These are phyloP conservation scores for Samia ricini DNA, from an alignment of 1,140 invertebrate species.

Conservation along the genomic window DNA sequence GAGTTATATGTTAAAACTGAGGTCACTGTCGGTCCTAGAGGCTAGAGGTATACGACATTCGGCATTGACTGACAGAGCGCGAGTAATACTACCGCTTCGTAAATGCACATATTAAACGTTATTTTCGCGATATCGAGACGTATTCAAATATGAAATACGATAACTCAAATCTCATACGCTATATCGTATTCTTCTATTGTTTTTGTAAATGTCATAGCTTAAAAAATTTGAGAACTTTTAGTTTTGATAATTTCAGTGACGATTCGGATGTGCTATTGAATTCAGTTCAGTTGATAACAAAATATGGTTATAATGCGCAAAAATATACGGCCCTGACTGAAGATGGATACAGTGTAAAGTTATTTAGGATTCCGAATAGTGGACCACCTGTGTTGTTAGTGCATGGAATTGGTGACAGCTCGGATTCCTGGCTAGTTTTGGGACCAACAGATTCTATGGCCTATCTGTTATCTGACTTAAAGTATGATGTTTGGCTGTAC, in stretches of 20 bases:
- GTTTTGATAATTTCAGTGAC: conserved; percentile 1
- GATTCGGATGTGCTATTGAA: conserved; percentile 35
- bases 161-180: conserved; percentile 15
- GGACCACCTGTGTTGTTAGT: conserved; percentile 56
- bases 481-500: conserved; percentile 86
- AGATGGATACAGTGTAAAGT: conserved; percentile 52
- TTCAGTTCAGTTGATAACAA: conserved; percentile 43
- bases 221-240: conserved; percentile 6
- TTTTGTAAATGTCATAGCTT: conserved; percentile 18
- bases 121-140: conserved; percentile 30
- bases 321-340: conserved; percentile 44
- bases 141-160: conserved; percentile 29
- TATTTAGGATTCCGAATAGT: conserved; percentile 44
- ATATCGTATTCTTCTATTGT: conserved; percentile 22
- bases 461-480: conserved; percentile 76
- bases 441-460: conserved; percentile 49
- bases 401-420: conserved; percentile 59
- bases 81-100: conserved; percentile 8
- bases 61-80: conserved; percentile 27
- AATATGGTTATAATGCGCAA: conserved; percentile 42
- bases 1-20: background rate
- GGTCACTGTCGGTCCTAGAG: conserved; percentile 10
- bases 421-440: conserved; percentile 56
- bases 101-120: conserved; percentile 16
- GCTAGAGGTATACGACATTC: conserved; percentile 4